phyloP scores from a whole-genome alignment of 1,140 invertebrate species.

The Zaprionus camerounensis region DNA sequence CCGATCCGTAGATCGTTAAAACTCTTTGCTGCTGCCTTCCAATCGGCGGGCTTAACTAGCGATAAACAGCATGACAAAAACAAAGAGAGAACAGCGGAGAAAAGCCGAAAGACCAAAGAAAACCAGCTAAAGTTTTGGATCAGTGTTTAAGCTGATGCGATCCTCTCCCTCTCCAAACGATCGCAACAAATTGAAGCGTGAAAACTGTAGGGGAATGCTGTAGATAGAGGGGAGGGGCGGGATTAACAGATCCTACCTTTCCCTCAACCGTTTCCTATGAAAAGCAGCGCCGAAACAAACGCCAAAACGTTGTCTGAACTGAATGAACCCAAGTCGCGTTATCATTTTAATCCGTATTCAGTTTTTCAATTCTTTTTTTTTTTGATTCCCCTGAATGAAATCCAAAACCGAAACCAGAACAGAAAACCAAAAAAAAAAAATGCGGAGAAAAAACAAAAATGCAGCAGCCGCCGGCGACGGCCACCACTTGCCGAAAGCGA shows the following conservation, averaged over 20 bases:
- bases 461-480: slow-evolving; percentile 27
- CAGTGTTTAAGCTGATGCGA: slow-evolving; percentile 3
- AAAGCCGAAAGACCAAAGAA: neutral
- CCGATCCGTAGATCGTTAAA: slow-evolving; percentile 48
- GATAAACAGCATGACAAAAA: slow-evolving; percentile 35
- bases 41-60: slow-evolving; percentile 8
- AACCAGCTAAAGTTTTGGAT: slow-evolving; percentile 15
- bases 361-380: slow-evolving; percentile 9
- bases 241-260: neutral
- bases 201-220: neutral
- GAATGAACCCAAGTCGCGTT: slow-evolving; percentile 63
- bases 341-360: slow-evolving; percentile 75
- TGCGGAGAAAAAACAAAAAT: neutral
- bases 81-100: neutral
- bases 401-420: slow-evolving; percentile 59
- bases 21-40: neutral
- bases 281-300: slow-evolving; percentile 39
- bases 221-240: neutral
- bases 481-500: slow-evolving; percentile 34
- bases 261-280: slow-evolving; percentile 23
- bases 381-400: slow-evolving; percentile 78
- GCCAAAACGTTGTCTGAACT: slow-evolving; percentile 19
- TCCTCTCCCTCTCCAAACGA: neutral
- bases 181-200: slow-evolving; percentile 22
- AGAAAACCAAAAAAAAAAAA: neutral